Conservation (phyloP, 2,797 vertebrate genomes). For the Erpetoichthys calabaricus region DNA sequence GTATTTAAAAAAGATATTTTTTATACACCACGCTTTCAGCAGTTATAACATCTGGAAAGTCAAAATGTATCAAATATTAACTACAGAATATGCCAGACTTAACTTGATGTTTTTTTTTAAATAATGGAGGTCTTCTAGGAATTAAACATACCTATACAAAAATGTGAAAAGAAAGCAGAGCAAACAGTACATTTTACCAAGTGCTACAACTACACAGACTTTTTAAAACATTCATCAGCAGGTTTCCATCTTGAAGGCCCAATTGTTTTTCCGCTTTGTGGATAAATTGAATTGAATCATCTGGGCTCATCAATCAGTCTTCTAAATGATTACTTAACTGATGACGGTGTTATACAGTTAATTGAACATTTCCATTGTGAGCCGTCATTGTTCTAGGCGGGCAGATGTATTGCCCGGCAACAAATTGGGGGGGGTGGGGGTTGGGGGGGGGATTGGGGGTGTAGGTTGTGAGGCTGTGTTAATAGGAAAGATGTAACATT, state of each 20-base stretch:
- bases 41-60: too few species aligned
- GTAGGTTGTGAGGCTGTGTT: too few species aligned
- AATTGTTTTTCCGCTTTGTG: constrained; percentile 69
- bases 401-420: constrained; percentile 34
- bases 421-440: constrained; percentile 7
- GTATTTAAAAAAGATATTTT: too few species aligned
- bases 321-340: constrained; percentile 87
- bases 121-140: too few species aligned
- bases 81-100: too few species aligned
- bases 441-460: not conserved
- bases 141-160: too few species aligned
- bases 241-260: constrained; percentile 47
- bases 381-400: constrained; percentile 54
- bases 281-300: constrained; percentile 80
- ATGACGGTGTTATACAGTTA: constrained; percentile 75
- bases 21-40: too few species aligned
- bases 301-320: constrained; percentile 87
- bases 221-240: constrained; percentile 62
- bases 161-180: too few species aligned
- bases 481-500: too few species aligned
- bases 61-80: too few species aligned
- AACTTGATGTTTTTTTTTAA: too few species aligned
- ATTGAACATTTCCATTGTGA: constrained; percentile 76
- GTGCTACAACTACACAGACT: constrained; percentile 1
- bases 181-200: too few species aligned